These are phyloP conservation scores for Rhaphigaster nebulosa DNA, from an alignment of 2,888 invertebrate species.

Conservation along the genomic window DNA sequence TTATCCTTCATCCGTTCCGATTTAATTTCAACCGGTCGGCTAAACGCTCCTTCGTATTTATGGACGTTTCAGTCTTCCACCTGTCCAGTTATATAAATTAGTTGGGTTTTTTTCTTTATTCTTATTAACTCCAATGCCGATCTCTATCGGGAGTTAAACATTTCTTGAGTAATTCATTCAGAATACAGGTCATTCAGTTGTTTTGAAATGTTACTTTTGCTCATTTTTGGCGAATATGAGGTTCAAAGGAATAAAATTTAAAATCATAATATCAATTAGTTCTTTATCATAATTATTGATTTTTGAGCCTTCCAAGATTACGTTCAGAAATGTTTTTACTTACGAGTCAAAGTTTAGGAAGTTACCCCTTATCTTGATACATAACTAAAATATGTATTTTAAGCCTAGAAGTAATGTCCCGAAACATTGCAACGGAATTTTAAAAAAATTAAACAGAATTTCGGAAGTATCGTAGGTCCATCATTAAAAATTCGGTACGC, in stretches of 20 bases:
- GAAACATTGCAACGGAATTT: too few species aligned
- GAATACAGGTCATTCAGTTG: background rate
- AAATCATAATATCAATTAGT: too few species aligned
- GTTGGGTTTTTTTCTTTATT: background rate
- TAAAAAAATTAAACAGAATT: too few species aligned
- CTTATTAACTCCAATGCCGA: background rate
- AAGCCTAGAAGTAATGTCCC: too few species aligned
- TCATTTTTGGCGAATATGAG: background rate
- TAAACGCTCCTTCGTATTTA: slow-evolving; percentile 20
- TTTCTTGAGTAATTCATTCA: background rate
- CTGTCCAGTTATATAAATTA: background rate
- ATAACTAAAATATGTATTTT: too few species aligned
- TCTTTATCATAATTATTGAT: too few species aligned
- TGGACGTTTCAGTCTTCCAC: slow-evolving; percentile 9
- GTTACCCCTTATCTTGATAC: too few species aligned
- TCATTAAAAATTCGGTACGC: too few species aligned
- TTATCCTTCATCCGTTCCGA: slow-evolving; percentile 38
- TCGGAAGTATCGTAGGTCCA: too few species aligned
- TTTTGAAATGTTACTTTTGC: background rate
- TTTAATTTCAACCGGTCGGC: slow-evolving; percentile 45
- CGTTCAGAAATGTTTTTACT: too few species aligned
- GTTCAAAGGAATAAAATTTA: background rate
- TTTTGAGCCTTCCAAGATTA: too few species aligned
- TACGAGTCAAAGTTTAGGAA: too few species aligned
- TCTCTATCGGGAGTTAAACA: background rate